These are phyloP conservation scores for Syrrhaptes paradoxus DNA, from an alignment of 2,113 vertebrate genomes.

Conservation along the genomic window DNA sequence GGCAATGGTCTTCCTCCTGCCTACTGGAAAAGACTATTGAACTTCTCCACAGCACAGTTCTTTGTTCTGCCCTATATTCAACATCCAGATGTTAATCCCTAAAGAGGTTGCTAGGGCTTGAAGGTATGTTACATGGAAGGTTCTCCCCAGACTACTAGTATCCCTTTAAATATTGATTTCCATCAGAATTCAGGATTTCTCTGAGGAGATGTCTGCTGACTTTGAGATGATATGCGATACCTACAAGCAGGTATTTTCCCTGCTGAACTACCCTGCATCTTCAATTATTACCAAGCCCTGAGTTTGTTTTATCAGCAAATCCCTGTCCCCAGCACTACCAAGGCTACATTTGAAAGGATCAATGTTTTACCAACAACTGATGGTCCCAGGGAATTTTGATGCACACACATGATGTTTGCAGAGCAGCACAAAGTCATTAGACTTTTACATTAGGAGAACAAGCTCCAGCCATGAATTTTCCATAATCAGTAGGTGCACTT, in stretches of 20 bases:
- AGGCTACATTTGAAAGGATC: slow-evolving; percentile 10
- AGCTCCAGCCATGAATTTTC: not conserved
- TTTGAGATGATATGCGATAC: not conserved
- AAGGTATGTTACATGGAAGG: not conserved
- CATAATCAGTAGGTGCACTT: not conserved
- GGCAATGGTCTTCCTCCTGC: not conserved
- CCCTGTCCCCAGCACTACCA: not conserved
- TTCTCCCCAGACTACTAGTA: not conserved
- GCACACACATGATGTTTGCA: not conserved
- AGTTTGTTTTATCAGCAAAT: slow-evolving; percentile 42
- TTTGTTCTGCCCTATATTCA: not conserved
- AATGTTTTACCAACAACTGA: not conserved
- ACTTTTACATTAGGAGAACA: not conserved
- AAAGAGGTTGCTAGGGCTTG: not conserved
- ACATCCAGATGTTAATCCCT: not conserved
- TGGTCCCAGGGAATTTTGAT: not conserved
- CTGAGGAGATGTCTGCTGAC: not conserved
- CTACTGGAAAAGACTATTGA: not conserved
- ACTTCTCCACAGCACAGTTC: not conserved
- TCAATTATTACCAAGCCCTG: slow-evolving; percentile 7
- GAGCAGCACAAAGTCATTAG: not conserved
- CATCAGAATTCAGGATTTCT: not conserved
- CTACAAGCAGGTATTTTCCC: not conserved
- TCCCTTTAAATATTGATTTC: slow-evolving; percentile 14
- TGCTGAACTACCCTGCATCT: not conserved